Evolutionary conservation across 2,888 invertebrate genomes (phyloP).

Genomic region (Mayetiola destructor): DNA sequence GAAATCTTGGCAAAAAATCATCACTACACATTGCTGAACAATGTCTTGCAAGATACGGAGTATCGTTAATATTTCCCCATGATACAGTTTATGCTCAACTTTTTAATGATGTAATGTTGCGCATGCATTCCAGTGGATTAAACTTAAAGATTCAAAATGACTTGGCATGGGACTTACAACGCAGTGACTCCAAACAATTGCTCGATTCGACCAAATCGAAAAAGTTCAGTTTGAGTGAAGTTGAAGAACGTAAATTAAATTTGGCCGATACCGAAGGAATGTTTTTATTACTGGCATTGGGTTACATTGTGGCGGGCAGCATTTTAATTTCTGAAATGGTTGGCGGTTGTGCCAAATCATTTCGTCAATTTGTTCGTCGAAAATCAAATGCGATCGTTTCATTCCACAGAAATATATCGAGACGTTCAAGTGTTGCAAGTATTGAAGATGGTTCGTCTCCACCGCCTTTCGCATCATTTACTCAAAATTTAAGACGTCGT

Average conservation of each 20-base stretch:
- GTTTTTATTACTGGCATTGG: conserved; percentile 58
- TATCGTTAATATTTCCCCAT: conserved; percentile 48
- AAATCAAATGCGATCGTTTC: background rate
- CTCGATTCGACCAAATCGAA: conserved; percentile 43
- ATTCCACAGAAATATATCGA: background rate
- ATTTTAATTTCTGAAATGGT: conserved; percentile 55
- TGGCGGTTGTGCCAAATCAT: conserved; percentile 50
- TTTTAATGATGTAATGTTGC: conserved; percentile 44
- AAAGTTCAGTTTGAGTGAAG: conserved; percentile 34
- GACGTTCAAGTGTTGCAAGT: background rate
- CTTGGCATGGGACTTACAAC: conserved; percentile 56
- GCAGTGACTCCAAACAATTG: conserved; percentile 44
- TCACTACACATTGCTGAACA: conserved; percentile 56
- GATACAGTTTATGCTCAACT: conserved; percentile 48
- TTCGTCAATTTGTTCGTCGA: conserved; percentile 29
- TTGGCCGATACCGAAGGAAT: conserved; percentile 71
- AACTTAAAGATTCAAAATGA: conserved; percentile 51
- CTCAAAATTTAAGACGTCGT: background rate
- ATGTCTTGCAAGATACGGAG: conserved; percentile 59
- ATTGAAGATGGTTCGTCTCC: background rate
- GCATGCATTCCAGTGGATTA: conserved; percentile 52
- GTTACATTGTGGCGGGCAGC: conserved; percentile 48
- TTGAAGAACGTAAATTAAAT: conserved; percentile 58
- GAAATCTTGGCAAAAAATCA: conserved; percentile 39
- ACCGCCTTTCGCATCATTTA: background rate